Evolutionary conservation across 2,113 vertebrate species (phyloP).

Genomic region (Sakesphorus luctuosus): DNA sequence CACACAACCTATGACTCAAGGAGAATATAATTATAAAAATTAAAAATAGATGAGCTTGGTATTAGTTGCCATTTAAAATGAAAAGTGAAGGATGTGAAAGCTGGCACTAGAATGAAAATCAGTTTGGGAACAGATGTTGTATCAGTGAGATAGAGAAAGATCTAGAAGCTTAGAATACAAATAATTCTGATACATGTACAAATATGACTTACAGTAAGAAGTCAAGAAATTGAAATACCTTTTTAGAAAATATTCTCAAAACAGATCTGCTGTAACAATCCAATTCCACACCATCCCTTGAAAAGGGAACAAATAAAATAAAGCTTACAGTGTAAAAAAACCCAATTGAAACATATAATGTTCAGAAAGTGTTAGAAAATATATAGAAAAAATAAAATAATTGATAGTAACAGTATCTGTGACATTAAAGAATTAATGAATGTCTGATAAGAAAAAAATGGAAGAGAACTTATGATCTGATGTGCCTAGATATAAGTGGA

Average conservation of each 20-base stretch:
- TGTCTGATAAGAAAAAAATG: not conserved
- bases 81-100: not conserved
- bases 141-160: not conserved
- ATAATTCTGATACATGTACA: not conserved
- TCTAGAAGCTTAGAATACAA: not conserved
- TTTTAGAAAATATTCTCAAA: not conserved
- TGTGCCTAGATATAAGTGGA: not conserved
- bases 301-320: not conserved
- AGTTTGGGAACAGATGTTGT: not conserved
- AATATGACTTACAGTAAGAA: not conserved
- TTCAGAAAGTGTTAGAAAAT: not conserved
- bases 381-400: not conserved
- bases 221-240: not conserved
- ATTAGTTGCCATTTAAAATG: not conserved
- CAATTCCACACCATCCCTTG: not conserved
- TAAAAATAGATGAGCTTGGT: not conserved
- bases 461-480: not conserved
- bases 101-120: not conserved
- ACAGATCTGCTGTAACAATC: not conserved
- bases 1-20: not conserved
- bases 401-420: not conserved
- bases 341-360: rapidly evolving
- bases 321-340: not conserved
- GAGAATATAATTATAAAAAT: not conserved
- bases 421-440: not conserved